Percentiles rank a stretch among this genome's conserved stretches.
Conservation (phyloP, 92 coral and sea anemone species). For the Phymanthus crucifer region DNA sequence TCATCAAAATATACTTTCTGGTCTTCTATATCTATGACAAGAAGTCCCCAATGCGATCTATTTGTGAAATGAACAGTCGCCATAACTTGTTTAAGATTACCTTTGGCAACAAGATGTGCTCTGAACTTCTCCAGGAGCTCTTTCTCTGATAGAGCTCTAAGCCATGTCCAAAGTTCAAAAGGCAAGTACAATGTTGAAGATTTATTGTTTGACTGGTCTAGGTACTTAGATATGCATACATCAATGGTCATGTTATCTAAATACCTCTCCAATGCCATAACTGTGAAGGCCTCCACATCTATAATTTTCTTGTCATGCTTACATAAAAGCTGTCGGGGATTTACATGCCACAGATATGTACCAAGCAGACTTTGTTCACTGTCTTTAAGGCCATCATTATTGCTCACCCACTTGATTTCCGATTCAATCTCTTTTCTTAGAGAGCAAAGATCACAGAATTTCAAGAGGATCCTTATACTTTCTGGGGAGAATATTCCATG, state of each 20-base stretch:
- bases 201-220: slow-evolving; percentile 1
- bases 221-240: slow-evolving; percentile 25
- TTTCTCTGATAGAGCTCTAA: background rate
- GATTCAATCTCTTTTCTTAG: background rate
- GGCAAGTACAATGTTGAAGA: slow-evolving; percentile 23
- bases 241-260: slow-evolving; percentile 35
- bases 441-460: slow-evolving; percentile 10
- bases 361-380: slow-evolving; percentile 2
- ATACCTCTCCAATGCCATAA: slow-evolving; percentile 24
- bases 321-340: slow-evolving; percentile 6
- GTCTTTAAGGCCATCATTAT: slow-evolving; percentile 5
- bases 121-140: background rate
- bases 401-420: slow-evolving; percentile 12
- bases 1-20: slow-evolving; percentile 25
- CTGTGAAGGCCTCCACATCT: slow-evolving; percentile 31
- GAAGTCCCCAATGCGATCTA: slow-evolving; percentile 22
- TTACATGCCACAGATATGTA: slow-evolving; percentile 6
- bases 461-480: background rate
- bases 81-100: background rate
- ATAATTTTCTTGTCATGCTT: slow-evolving; percentile 18
- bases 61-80: background rate
- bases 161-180: slow-evolving; percentile 38
- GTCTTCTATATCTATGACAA: slow-evolving; percentile 11
- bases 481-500: slow-evolving; percentile 5
- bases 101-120: no score